Base-by-base conservation (phyloP, 2,888 invertebrate species). In the Drosophila parthenogenetica region DNA sequence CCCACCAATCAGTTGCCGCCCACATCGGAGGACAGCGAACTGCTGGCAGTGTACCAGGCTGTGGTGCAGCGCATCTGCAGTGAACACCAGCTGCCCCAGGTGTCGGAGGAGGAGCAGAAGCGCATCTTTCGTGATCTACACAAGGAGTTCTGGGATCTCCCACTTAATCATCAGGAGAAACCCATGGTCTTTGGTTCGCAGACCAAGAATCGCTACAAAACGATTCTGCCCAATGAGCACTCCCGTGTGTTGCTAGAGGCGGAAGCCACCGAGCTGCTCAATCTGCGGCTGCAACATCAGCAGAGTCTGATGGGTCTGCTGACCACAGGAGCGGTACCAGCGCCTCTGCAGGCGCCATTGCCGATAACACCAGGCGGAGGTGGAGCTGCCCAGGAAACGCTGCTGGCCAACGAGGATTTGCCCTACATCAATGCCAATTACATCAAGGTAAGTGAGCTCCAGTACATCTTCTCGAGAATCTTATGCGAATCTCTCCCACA, bases 391-490 rank as follows among this genome's bases (percentile, higher is more conserved):
- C 17, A 43, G 35, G 35, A 13, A 1, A 45, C 48, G 91, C 92
- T 42, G 92, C 92, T 69, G 93, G 94, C 5, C 96, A 96, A 78
- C 39, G 87, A 88, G 48, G 91, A 91, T 70, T 80, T 85, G 90
- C 95, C 95, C 66, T 98, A 98, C 90, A 97, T 98, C 64, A 98
- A 98, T 93, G 98, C 98, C 81, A 98, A 98, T 93, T 98, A 96
- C 91, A 96, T 98, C 80, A 95, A 97, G 94, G 97, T 97, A 89
- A 92, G 46, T 10, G 13, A 1, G n/a, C n/a, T n/a, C n/a, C n/a
- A n/a, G n/a, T n/a, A n/a, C n/a, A 35, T 13, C 4, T 13, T 3
- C 4, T 2, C 8, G 2, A 8, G 29, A 29, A 29, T 29, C 29
- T 29, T 8, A 29, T 29, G 29, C 29, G 8, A 29, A 45, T 5